Base-by-base conservation (phyloP, 2,888 invertebrate species). In the Sarcophaga variegata region DNA sequence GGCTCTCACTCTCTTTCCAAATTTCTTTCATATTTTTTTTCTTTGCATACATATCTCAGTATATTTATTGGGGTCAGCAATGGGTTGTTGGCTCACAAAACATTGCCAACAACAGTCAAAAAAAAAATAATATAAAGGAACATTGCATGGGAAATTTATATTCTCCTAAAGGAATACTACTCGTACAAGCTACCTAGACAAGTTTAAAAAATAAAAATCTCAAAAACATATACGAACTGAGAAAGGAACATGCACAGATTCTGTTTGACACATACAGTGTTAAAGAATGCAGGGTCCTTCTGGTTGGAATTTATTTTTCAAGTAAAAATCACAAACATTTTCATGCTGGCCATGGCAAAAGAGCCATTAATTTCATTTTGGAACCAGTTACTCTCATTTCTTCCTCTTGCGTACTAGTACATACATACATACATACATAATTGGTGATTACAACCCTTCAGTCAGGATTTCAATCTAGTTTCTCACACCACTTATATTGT, bases 11-110 rank as follows among this genome's bases (percentile, higher is more conserved):
- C 12, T 37, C 37, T 37, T 6, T 37, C 37, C 37, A 37, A 37
- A 8, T 37, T 37, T 37, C 54, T 54, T 17, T 14, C 54, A 37
- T 22, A 1, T 1, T 14, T 54, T 17, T 14, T 14, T 54, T 49
- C 0, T 14, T 17, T 54, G 14, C 4, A 54, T 14, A 14, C 14
- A 14, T 3, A 3, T 54, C 17, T 4, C 54, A 4, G 54, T 11
- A 25, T 72, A 22, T 70, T 25, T 62, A 4, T 37, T 63, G 66
- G 85, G 85, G 70, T 82, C 81, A 85, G 17, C 37, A 54, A 54
- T 54, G n/a, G 17, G 22, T 62, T 69, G 10, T 20, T 12, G 4
- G 17, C 12, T 45, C 25, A 8, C 54, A 49, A 14, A 74, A 37
- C n/a, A 22, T 22, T 62, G 62, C 47, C 60, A 69, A 17, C 8